Evolutionary conservation across 2,888 invertebrate genomes (phyloP).

Genomic region (Scaptomyza polygonia): DNA sequence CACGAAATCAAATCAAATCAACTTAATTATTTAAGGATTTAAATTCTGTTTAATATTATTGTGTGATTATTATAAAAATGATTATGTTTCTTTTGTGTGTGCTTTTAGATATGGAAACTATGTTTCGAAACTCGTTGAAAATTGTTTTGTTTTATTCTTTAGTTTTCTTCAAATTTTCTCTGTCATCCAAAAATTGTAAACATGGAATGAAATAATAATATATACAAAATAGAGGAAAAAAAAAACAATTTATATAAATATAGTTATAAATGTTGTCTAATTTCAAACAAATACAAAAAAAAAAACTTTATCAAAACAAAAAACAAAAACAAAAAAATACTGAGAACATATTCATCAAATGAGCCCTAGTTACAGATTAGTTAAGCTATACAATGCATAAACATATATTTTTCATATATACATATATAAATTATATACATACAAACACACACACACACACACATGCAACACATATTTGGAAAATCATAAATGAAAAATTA

Average conservation of each 20-base stretch:
- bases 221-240: constrained; percentile 58
- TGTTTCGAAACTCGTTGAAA: constrained; percentile 73
- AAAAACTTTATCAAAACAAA: constrained; percentile 47
- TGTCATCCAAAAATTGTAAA: constrained; percentile 29
- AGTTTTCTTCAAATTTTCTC: constrained; percentile 6
- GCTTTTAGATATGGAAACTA: constrained; percentile 63
- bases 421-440: constrained; percentile 43
- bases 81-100: constrained; percentile 62
- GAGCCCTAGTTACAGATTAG: constrained; percentile 79
- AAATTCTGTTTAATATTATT: constrained; percentile 43
- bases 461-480: constrained; percentile 17
- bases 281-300: constrained; percentile 34
- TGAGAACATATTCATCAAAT: constrained; percentile 79
- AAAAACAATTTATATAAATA: constrained; percentile 43
- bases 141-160: constrained; percentile 49
- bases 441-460: constrained; percentile 36
- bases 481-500: constrained; percentile 6
- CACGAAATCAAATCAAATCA: constrained; percentile 24
- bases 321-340: constrained; percentile 37
- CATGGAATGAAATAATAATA: constrained; percentile 16
- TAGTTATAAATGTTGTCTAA: constrained; percentile 65
- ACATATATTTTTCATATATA: constrained; percentile 61
- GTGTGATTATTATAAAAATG: constrained; percentile 31
- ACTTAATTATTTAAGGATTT: constrained; percentile 33
- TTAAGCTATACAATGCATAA: constrained; percentile 67